Base-by-base conservation (phyloP, 2,888 invertebrate genomes). In the Thereva unica region DNA sequence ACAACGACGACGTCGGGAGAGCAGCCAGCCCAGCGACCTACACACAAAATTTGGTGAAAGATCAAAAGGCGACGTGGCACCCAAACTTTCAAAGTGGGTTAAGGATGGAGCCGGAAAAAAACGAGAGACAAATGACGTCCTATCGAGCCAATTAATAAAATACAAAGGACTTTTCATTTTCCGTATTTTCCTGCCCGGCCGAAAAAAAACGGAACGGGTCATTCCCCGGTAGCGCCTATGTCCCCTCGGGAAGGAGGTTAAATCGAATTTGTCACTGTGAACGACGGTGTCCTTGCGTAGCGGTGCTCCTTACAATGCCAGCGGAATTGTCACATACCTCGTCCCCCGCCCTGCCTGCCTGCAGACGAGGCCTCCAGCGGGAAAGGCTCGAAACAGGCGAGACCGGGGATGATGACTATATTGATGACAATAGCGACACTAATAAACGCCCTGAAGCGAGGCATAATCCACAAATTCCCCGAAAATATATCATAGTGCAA, bases 101-200 rank as follows among this genome's bases (percentile, higher is more conserved):
- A 23, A 23, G 23, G 23, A 23, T 52, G 47, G 45, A 41, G 55
- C 38, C 49, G 55, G 64, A 65, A 68, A 61, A 61, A 23, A 23
- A 23, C 1, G 23, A 55, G 55, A 65, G 61, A 61, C 65, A 55
- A 65, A 68, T 61, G 59, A 55, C 61, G 49, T 61, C 50, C 57
- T 54, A 55, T 61, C 59, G 50, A 53, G 54, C 64, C 68, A 68
- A 68, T 68, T 68, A 68, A 64, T 47, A 41, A 61, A 55, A 56
- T 64, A 55, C 41, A 54, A 64, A 64, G 64, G 38, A 34, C 57
- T n/a, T 57, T 57, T 57, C 50, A 61, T 61, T 61, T 61, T 50
- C 50, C n/a, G 1, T 23, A 23, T 23, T 23, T 23, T 23, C 23
- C 23, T 23, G 23, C 23, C 23, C 23, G 2, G 23, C 23, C 1